Evolutionary conservation across 2,797 vertebrate species (phyloP), one percentile per base, ranked within the genome.

Genomic region (Halcyon leucocephala): DNA sequence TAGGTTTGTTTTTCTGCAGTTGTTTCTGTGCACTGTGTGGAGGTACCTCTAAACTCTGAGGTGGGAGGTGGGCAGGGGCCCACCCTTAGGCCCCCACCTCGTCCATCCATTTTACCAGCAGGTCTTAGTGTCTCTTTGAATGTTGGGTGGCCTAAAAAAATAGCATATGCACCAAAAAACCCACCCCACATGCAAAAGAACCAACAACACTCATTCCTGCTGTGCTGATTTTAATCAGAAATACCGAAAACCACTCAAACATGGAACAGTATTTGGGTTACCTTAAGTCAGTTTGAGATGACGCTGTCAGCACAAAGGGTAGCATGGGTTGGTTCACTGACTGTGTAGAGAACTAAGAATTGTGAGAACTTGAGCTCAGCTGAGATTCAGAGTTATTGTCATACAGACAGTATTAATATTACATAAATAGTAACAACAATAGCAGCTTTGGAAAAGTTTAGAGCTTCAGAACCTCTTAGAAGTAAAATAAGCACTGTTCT

Each of bases 241-340:
- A 28, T 31, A 33, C 20, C 66, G 7, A 55, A 61, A 66, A 1
- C 4, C 5, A 8, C 21, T 66, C 4, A 20, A 29, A 31, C 8
- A 0, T 49, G 10, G 19, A 62, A 28, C 7, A 10, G 28, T n/a
- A 7, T 41, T 81, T 42, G 17, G 20, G 25, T 52, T 81, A 17
- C 57, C n/a, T 9, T 8, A 14, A 54, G 20, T 35, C 28, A 20
- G 33, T 61, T 37, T 54, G 46, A 46, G 82, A n/a, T 62, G 1
- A 6, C 14, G 2, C 7, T 9, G 24, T 62, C 10, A 19, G 21
- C 26, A 7, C 0, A 0, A 12, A 26, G 46, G 20, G 12, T 22
- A 19, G 7, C 0, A 0, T 22, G 51, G 16, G 13, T 65, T 19
- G 46, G 24, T 48, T 48, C 17, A 8, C 5, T 10, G 60, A 3